phyloP scores from a whole-genome alignment of 2,113 vertebrate species.

The Vanacampus margaritifer region DNA sequence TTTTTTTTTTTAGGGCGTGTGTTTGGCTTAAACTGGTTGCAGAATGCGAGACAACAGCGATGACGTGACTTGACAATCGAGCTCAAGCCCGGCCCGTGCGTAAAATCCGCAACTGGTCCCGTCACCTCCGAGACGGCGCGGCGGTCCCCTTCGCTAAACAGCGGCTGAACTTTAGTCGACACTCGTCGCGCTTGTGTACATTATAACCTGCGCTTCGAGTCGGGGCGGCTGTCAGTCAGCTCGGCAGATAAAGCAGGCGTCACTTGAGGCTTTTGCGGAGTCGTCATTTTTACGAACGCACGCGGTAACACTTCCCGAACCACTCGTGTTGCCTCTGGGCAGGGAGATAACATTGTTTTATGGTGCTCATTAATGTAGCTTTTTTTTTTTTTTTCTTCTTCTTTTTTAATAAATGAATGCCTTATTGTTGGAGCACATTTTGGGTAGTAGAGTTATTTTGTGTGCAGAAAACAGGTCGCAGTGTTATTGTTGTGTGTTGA shows the following conservation, averaged over 20 bases:
- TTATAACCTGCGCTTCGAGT: conserved; percentile 58
- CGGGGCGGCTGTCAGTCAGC: conserved; percentile 27
- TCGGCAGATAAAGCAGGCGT: conserved; percentile 10
- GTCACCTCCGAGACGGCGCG: neutral
- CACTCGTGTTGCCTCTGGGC: conserved; percentile 6
- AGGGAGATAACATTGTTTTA: conserved; percentile 10
- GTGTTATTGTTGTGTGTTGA: neutral
- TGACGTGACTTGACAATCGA: neutral
- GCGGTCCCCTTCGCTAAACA: neutral
- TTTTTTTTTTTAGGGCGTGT: neutral
- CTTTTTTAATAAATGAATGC: neutral
- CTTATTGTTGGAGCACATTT: neutral
- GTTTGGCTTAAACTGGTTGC: neutral
- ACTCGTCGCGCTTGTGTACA: conserved; percentile 15
- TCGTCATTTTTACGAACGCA: conserved; percentile 11
- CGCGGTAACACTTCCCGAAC: conserved; percentile 17
- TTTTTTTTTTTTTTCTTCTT: neutral
- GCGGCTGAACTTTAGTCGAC: conserved; percentile 13
- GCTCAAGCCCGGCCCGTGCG: neutral
- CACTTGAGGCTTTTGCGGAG: conserved; percentile 26
- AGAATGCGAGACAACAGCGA: neutral
- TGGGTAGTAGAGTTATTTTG: neutral
- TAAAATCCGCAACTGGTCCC: neutral
- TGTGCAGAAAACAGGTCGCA: neutral
- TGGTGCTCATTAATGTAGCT: neutral